Evolutionary conservation across 2,888 invertebrate species (phyloP), one percentile per base, ranked within the genome.

Genomic region (Actias luna): DNA sequence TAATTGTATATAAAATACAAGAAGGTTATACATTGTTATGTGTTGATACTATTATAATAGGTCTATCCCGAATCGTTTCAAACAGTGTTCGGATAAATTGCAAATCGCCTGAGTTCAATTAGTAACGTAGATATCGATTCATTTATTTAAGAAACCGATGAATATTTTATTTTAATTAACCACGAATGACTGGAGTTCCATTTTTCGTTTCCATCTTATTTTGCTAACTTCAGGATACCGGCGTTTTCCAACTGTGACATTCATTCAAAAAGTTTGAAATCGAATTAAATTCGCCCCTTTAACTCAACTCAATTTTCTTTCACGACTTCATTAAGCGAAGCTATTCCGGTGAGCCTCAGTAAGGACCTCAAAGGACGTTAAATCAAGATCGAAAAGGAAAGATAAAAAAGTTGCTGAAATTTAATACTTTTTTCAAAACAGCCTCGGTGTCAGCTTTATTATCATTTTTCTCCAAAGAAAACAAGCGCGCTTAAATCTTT

Each of bases 221-320:
- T 85, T 80, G 84, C 77, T 78, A 69, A 80, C 78, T 84, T 80
- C 81, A 79, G 83, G 79, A 85, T 81, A 79, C 74, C 78, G 76
- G 73, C 80, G 78, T 80, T 80, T 84, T 84, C 81, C 84, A 84
- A 85, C 86, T 81, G 83, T 85, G 87, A 85, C 86, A 86, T 88
- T 87, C 87, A 87, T 88, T 89, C 86, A 83, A 86, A 89, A 90
- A 90, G 88, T 91, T 90, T 87, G 88, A 83, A 90, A 89, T 89
- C 88, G 87, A 91, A 90, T 90, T 90, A 89, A 89, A 90, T 88
- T 88, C 89, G 88, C 89, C 89, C 89, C 88, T 91, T 91, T 89
- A 87, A 89, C 88, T 89, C 88, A 89, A 90, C 89, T 90, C 89
- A 87, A 90, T 91, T 90, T 89, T 89, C 89, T 87, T 89, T 88